Evolutionary conservation across 2,113 vertebrate species (phyloP).

Genomic region (Lampris incognitus): DNA sequence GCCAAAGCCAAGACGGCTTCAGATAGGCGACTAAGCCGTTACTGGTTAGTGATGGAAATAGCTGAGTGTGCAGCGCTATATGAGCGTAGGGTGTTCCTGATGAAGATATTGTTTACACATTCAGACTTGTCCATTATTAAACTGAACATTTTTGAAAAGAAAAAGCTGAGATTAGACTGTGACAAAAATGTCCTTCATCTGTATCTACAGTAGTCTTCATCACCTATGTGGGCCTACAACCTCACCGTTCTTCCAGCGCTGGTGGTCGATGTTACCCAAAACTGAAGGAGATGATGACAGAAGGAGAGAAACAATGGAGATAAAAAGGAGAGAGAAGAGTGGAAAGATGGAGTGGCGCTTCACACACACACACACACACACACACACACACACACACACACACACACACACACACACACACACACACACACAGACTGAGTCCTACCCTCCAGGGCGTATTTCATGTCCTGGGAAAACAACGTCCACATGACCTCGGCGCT

Average conservation of each 20-base stretch:
- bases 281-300: conserved; percentile 49
- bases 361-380: not conserved
- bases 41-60: no score
- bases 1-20: no score
- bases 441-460: no score
- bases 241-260: conserved; percentile 71
- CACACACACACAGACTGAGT: conserved; percentile 11
- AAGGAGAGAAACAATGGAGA: conserved; percentile 1
- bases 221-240: not conserved
- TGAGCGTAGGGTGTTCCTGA: no score
- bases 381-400: conserved; percentile 1
- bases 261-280: conserved; percentile 50
- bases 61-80: no score
- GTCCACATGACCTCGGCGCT: no score
- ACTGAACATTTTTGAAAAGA: no score
- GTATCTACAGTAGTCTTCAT: not conserved
- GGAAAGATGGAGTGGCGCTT: not conserved
- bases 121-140: no score
- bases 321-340: not conserved
- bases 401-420: conserved; percentile 24
- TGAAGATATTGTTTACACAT: no score
- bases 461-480: no score
- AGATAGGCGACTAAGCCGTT: no score
- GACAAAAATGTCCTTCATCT: not conserved
- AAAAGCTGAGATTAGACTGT: no score